These are phyloP conservation scores for Athrips mouffetella DNA, from an alignment of 2,888 invertebrate species.

Conservation along the genomic window DNA sequence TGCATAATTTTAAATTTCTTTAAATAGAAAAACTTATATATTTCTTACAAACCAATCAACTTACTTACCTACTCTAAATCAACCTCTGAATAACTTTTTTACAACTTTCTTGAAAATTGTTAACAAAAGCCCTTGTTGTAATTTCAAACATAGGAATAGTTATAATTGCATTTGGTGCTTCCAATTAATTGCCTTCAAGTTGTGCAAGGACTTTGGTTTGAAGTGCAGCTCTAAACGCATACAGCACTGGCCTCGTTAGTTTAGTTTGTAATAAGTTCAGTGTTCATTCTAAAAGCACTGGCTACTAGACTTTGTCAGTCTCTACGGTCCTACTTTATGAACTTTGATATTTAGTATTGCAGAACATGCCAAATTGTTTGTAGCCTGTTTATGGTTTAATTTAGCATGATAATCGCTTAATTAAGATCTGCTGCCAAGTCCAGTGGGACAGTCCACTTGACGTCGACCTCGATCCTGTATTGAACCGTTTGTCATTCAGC, in stretches of 20 bases:
- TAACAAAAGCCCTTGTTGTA: background rate
- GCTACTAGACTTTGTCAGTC: too few relatives aligned
- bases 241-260: too few relatives aligned
- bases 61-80: background rate
- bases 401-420: slow-evolving; percentile 54
- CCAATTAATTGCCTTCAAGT: slow-evolving; percentile 48
- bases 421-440: slow-evolving; percentile 60
- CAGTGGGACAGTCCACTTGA: slow-evolving; percentile 62
- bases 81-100: too few relatives aligned
- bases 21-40: too few relatives aligned
- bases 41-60: too few relatives aligned
- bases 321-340: too few relatives aligned
- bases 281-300: too few relatives aligned
- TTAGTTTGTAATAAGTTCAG: background rate
- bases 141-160: slow-evolving; percentile 17
- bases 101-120: too few relatives aligned
- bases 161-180: slow-evolving; percentile 33
- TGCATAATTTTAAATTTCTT: too few relatives aligned
- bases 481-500: slow-evolving; percentile 67
- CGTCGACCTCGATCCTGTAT: slow-evolving; percentile 66
- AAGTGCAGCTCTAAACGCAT: slow-evolving; percentile 19
- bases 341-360: too few relatives aligned
- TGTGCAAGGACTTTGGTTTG: slow-evolving; percentile 38
- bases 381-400: background rate
- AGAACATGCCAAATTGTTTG: background rate